Base-by-base conservation (phyloP, 1,140 invertebrate genomes). In the Leptonema lineaticorne region DNA sequence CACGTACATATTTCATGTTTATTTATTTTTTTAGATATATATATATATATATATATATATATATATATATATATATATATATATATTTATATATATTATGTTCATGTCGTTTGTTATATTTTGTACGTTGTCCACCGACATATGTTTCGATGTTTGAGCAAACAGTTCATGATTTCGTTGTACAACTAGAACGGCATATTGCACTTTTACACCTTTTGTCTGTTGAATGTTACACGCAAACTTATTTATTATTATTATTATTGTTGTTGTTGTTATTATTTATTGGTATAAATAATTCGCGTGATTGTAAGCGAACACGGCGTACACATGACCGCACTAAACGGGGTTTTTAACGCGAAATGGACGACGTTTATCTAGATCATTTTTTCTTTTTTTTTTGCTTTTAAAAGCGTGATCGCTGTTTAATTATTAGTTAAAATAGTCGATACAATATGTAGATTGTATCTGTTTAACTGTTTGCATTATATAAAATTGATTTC, bases 121-220 rank as follows among this genome's bases (percentile, higher is more conserved):
- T n/a, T 37, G 14, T 37, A 6, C n/a, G 30, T 37, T 37, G 30
- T 7, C 2, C 3, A 53, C 20, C 56, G 28, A 58, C 56, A 58
- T 58, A 58, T 58, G 56, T 30, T 58, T 28, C n/a, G 56, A 11
- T 41, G 37, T 41, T 41, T 41, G 37, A 9, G 11, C 37, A 41
- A 41, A 41, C 37, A 41, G 37, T 41, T 41, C 37, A 41, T 41
- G 37, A 41, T 41, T 41, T 41, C 16, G 2, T 16, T 11, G 37
- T n/a, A 26, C 3, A 24, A 22, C 1, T 50, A 6, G 30, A 37
- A 37, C 9, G 37, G 7, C 58, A 60, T 60, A 62, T 62, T 62
- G 33, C 24, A 14, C 14, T 62, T 62, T 62, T 62, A 33, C 59
- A 62, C 59, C 59, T 62, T 41, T 62, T 45, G 56, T 11, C 56